Percentiles rank a stretch among this genome's conserved stretches.
Conservation (phyloP, 2,797 vertebrate genomes). For the Cyclura pinguis region DNA sequence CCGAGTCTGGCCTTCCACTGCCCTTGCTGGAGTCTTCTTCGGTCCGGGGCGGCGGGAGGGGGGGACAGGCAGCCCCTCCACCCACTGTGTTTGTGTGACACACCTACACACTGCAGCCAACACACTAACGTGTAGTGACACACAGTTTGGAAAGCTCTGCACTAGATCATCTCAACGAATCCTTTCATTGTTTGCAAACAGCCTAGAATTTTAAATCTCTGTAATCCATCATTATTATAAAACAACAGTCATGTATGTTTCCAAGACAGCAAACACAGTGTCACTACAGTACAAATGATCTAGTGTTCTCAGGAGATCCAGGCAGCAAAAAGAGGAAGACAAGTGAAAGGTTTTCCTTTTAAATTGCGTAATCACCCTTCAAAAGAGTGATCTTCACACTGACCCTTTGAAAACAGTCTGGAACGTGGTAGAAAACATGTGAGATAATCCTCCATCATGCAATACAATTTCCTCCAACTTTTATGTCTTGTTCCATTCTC, state of each 20-base stretch:
- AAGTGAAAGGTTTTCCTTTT: constrained; percentile 51
- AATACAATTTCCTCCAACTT: not conserved
- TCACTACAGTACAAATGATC: constrained; percentile 52
- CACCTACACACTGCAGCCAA: too few relatives aligned
- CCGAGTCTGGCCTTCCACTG: too few relatives aligned
- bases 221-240: constrained; percentile 12
- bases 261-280: constrained; percentile 2
- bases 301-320: constrained; percentile 26
- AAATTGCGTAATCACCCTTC: constrained; percentile 41
- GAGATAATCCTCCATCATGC: constrained; percentile 19
- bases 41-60: too few relatives aligned
- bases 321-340: constrained; percentile 54
- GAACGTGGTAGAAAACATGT: constrained; percentile 1
- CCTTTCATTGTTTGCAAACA: not conserved
- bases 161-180: not conserved
- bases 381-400: constrained; percentile 55
- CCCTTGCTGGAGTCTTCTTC: too few relatives aligned
- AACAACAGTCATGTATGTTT: constrained; percentile 13
- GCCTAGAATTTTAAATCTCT: not conserved
- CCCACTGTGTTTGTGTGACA: too few relatives aligned
- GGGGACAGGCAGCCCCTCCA: too few relatives aligned
- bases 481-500: not conserved
- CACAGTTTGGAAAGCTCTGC: not conserved
- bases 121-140: too few relatives aligned
- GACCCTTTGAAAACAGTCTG: constrained; percentile 48